Conservation (phyloP, 2,888 invertebrate species). For the Coleophora flavipennella region DNA sequence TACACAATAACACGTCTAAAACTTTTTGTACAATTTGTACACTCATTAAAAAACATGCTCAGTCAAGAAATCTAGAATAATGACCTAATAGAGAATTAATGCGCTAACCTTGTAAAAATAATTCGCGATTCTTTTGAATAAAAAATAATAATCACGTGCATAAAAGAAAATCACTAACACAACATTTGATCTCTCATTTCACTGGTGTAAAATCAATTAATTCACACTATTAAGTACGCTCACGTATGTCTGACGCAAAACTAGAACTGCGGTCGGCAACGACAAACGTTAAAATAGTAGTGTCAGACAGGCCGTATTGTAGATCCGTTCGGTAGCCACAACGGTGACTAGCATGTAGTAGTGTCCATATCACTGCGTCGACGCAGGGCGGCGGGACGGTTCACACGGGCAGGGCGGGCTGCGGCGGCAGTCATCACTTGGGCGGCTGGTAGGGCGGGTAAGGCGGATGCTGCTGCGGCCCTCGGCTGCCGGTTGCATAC, state of each 20-base stretch:
- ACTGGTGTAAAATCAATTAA: constrained; percentile 25
- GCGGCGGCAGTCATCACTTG: constrained; percentile 52
- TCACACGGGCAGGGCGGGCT: constrained; percentile 6
- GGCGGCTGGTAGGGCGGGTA: constrained; percentile 64
- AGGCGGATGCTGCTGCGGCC: constrained; percentile 53
- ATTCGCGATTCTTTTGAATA: constrained; percentile 25
- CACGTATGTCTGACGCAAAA: constrained; percentile 9
- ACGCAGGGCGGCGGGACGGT: background rate
- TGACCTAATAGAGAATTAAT: constrained; percentile 31
- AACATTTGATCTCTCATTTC: constrained; percentile 30
- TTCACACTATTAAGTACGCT: constrained; percentile 30
- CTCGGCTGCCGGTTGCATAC: constrained; percentile 82
- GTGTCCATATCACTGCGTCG: background rate
- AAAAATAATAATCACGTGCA: constrained; percentile 40
- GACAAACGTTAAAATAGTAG: constrained; percentile 14
- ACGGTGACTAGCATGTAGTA: constrained; percentile 1
- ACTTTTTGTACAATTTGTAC: constrained; percentile 66
- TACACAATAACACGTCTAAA: constrained; percentile 56
- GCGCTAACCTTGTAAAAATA: constrained; percentile 31
- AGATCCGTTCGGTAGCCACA: constrained; percentile 13
- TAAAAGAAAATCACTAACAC: constrained; percentile 44
- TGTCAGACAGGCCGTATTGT: constrained; percentile 19
- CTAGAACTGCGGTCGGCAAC: constrained; percentile 11
- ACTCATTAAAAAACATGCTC: constrained; percentile 48
- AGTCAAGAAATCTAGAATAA: constrained; percentile 45